Conservation (phyloP, 2,888 invertebrate species). For the Tortricodes alternella region DNA sequence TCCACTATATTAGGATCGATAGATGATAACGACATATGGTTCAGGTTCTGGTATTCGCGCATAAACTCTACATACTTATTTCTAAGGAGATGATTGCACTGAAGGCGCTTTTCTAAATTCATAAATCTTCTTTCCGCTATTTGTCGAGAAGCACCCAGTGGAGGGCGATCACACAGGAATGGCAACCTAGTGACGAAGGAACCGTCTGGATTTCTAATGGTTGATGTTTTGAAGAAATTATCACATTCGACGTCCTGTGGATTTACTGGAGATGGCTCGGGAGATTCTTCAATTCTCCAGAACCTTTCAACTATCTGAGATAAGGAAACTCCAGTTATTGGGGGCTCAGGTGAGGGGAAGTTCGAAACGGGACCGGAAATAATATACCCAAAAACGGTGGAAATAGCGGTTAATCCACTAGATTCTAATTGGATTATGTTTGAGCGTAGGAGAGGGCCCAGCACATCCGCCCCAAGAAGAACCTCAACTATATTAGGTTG, state of each 20-base stretch:
- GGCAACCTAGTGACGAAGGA: background rate
- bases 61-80: background rate
- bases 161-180: background rate
- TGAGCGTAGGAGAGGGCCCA: background rate
- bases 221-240: background rate
- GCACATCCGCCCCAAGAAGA: background rate
- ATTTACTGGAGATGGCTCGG: background rate
- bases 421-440: background rate
- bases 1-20: background rate
- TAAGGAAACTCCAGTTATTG: background rate
- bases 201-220: background rate
- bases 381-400: background rate
- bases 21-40: background rate
- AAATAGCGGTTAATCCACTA: background rate
- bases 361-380: background rate
- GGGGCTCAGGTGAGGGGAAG: background rate
- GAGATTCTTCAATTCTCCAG: slow-evolving; percentile 1
- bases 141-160: background rate
- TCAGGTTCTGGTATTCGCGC: background rate
- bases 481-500: background rate
- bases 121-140: background rate
- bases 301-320: slow-evolving; percentile 12
- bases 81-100: background rate
- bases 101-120: background rate
- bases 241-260: background rate